Conservation (phyloP, 2,797 vertebrate genomes). For the Schizopygopsis pylzovi region DNA sequence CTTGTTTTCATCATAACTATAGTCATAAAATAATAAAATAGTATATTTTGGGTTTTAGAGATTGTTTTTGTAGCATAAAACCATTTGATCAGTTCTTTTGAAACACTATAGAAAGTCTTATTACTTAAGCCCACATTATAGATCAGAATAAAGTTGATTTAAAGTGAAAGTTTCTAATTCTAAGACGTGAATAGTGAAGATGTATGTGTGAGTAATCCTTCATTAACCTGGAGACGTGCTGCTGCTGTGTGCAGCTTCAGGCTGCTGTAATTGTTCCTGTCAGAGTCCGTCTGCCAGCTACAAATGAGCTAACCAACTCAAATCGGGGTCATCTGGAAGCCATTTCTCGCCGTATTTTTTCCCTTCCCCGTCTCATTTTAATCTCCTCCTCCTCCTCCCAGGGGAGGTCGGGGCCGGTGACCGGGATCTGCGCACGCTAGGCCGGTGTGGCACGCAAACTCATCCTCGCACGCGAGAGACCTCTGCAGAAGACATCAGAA, state of each 20-base stretch:
- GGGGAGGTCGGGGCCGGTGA: constrained; percentile 76
- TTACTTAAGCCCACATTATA: background rate
- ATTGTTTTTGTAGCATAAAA: background rate
- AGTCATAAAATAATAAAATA: background rate
- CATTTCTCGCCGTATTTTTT: constrained; percentile 77
- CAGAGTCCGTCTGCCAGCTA: constrained; percentile 64
- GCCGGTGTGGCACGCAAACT: constrained; percentile 78
- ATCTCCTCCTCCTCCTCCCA: constrained; percentile 75
- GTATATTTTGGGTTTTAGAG: background rate
- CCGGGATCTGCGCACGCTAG: constrained; percentile 75
- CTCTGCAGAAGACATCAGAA: constrained; percentile 70
- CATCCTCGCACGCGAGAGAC: constrained; percentile 72
- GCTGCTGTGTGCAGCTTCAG: constrained; percentile 3
- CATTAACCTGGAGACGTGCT: background rate
- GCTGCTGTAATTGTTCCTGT: constrained; percentile 57
- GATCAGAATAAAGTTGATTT: background rate
- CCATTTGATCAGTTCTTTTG: background rate
- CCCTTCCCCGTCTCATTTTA: constrained; percentile 77
- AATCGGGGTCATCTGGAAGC: constrained; percentile 82
- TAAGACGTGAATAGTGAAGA: background rate
- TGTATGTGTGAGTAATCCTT: background rate
- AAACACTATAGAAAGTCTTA: background rate
- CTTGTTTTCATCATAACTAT: background rate
- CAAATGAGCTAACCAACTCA: constrained; percentile 68
- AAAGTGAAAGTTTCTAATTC: background rate